Base-by-base conservation (phyloP, 1,140 invertebrate genomes). In the Anthonomus grandis region DNA sequence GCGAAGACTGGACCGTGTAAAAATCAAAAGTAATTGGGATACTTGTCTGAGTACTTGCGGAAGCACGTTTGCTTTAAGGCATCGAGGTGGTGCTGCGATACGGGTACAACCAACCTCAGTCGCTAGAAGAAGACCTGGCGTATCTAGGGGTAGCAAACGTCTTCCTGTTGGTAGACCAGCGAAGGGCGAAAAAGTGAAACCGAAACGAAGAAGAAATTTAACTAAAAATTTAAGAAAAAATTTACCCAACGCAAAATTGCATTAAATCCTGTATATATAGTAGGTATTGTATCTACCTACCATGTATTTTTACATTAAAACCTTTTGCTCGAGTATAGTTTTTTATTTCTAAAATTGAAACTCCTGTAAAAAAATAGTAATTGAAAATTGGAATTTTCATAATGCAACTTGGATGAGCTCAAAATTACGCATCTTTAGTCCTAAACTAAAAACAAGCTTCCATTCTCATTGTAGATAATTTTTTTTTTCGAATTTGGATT, bases 101-200 rank as follows among this genome's bases (percentile, higher is more conserved):
- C 6, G 31, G n/a, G 50, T 42, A 42, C 50, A 51, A 41, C 50
- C 38, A 42, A 42, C 38, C 5, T 24, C 37, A 27, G 18, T 53
- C 31, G 41, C 38, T 31, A 41, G 37, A 24, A 5, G 50, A 53
- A 51, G 37, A 38, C 34, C 37, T 12, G 48, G 48, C 10, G 17
- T 51, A 23, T 12, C 25, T 38, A 51, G 50, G 41, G 50, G 50
- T 42, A 27, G 37, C 22, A 53, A 53, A 53, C 41, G 50, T 42
- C 24, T 24, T 38, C 31, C 48, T 41, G 24, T 51, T 38, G 48
- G 48, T 13, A 22, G 50, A 24, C 2, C 37, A 42, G 37, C 37
- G 17, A 10, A 44, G 31, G 24, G 19, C 15, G 37, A 53, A 51
- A 34, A 34, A 17, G 34, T 31, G 34, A 48, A 27, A 48, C 22